phyloP scores from a whole-genome alignment of 2,797 vertebrate species.

The Anas bahamensis region DNA sequence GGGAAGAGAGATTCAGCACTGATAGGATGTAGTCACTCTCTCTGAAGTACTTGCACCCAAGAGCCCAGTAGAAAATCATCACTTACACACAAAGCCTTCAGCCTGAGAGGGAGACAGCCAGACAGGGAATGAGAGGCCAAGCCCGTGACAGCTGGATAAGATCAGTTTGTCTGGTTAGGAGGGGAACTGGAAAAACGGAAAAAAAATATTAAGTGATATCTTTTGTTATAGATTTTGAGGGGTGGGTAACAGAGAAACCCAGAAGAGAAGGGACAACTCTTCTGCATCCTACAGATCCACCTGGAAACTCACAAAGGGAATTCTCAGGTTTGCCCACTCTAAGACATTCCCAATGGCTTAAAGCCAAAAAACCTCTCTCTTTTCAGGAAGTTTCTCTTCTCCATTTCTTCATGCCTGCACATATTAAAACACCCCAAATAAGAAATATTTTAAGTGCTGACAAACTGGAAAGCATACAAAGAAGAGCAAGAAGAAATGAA shows the following conservation, averaged over 20 bases:
- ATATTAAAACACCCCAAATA: constrained; percentile 6
- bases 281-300: neutral
- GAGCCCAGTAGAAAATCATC: neutral
- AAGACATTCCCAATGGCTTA: neutral
- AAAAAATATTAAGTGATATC: neutral
- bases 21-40: neutral
- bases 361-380: neutral
- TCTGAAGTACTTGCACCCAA: neutral
- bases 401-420: neutral
- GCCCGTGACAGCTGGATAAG: neutral
- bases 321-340: neutral
- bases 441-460: constrained; percentile 9
- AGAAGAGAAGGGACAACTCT: neutral
- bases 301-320: neutral
- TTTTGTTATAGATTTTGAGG: neutral
- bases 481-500: constrained; percentile 57
- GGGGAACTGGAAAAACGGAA: neutral
- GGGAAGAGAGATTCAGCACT: neutral
- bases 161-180: neutral
- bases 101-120: neutral
- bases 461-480: constrained; percentile 38
- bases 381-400: neutral
- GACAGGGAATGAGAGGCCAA: neutral
- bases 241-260: neutral
- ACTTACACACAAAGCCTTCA: neutral